These are phyloP conservation scores for Elephantulus edwardii DNA, from an alignment of 2,113 vertebrate species.

Conservation along the genomic window DNA sequence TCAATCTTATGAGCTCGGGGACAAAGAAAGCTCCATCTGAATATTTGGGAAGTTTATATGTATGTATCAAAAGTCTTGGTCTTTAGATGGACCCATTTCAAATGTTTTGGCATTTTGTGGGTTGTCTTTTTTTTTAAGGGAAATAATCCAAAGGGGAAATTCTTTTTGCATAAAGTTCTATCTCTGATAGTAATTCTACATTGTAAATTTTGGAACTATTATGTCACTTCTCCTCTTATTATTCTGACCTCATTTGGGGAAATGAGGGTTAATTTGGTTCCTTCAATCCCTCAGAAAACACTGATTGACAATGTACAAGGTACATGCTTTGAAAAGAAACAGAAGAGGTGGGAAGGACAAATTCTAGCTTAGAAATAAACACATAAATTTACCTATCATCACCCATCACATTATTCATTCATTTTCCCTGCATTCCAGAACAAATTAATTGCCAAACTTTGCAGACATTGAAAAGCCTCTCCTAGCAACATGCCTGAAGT, in stretches of 20 bases:
- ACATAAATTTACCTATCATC: not conserved
- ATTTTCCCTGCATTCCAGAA: not conserved
- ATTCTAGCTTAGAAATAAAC: conserved; percentile 18
- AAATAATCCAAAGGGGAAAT: conserved; percentile 21
- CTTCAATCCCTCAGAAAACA: conserved; percentile 20
- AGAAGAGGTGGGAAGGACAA: not conserved
- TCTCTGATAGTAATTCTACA: not conserved
- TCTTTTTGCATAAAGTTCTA: not conserved
- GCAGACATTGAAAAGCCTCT: not conserved
- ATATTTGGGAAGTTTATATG: not conserved
- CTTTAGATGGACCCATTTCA: no score
- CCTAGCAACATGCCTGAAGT: no score
- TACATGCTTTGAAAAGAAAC: conserved; percentile 41
- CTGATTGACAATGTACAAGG: not conserved
- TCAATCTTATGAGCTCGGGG: conserved; percentile 21
- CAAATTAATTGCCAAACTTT: not conserved
- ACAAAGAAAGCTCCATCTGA: conserved; percentile 8
- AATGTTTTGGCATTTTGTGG: not conserved
- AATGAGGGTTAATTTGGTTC: conserved; percentile 16
- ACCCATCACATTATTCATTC: not conserved
- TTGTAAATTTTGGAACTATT: conserved; percentile 15
- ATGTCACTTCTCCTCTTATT: conserved; percentile 32
- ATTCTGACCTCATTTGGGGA: conserved; percentile 45
- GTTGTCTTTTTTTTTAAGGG: not conserved
- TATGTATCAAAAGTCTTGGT: not conserved